Evolutionary conservation across 2,113 vertebrate species (phyloP), one percentile per base, ranked within the genome.

Genomic region (Turdus rufiventris): DNA sequence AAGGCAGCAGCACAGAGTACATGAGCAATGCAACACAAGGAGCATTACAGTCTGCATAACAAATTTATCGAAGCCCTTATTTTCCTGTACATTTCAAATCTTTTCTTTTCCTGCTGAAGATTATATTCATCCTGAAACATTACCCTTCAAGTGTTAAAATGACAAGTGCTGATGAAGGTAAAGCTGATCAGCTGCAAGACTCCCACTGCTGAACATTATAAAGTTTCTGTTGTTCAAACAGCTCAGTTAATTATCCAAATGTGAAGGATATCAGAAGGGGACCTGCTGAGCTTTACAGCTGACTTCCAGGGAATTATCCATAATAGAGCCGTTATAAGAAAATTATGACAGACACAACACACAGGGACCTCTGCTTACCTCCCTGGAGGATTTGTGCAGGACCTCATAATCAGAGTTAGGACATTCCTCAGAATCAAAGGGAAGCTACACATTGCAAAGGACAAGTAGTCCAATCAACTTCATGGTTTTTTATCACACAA

Each of bases 151-250:
- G 31, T 95, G 94, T 93, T 97, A 95, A 97, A 97, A 94, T 96
- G 94, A 96, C 94, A 97, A 94, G 75, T 82, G 65, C 72, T 95
- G 92, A 93, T 95, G 91, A 95, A 85, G 63, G 83, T 73, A 95
- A 97, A 93, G 93, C 93, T 96, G 96, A 96, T 97, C 97, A 96
- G 83, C 85, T 90, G 38, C 90, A 85, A 83, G 86, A 65, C 67
- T 89, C 96, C 83, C 93, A 95, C 92, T 95, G 97, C 94, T 96
- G 77, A 96, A 95, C 85, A 95, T 92, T 93, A 93, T 93, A 85
- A 97, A 94, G 91, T 97, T 96, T 96, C 90, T 97, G 85, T 97
- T 95, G 94, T 97, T 97, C 83, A 91, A 96, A 96, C 67, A 96
- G 68, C 88, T 97, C 95, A 91, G 85, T 89, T 95, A 97, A 95